Percentiles rank a stretch among this genome's conserved stretches.
Conservation (phyloP, 2,888 invertebrate species). For the Agrotis segetum region DNA sequence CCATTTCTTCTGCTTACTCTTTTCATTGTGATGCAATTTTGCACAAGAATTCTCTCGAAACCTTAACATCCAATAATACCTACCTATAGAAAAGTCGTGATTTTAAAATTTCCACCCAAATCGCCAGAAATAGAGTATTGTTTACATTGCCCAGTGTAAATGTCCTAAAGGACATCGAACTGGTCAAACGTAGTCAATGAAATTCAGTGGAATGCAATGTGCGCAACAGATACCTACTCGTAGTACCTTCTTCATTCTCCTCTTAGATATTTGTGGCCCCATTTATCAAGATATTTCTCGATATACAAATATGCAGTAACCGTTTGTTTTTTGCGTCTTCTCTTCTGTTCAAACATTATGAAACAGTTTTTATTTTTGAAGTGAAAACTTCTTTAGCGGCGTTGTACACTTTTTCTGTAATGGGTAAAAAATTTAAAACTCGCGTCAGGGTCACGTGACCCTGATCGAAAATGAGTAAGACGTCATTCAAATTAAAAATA, state of each 20-base stretch:
- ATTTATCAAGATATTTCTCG: constrained; percentile 26
- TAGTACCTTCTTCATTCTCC: constrained; percentile 1
- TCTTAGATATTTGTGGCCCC: constrained; percentile 21
- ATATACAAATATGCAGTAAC: constrained; percentile 4
- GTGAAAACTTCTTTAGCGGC: too few species aligned
- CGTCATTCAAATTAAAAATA: too few species aligned
- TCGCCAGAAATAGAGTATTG: constrained; percentile 23
- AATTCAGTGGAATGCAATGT: neutral
- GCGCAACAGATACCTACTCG: neutral
- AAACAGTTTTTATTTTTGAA: neutral
- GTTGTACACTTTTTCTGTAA: too few species aligned
- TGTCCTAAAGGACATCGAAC: constrained; percentile 21
- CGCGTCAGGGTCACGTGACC: too few species aligned
- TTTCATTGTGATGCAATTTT: constrained; percentile 28
- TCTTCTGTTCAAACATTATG: neutral
- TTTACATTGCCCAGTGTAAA: constrained; percentile 23
- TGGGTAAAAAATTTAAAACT: too few species aligned
- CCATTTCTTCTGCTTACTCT: constrained; percentile 24
- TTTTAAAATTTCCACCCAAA: constrained; percentile 7
- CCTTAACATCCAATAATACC: neutral
- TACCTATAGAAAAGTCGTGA: neutral
- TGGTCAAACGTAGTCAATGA: neutral
- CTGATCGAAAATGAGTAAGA: too few species aligned
- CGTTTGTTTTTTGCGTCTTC: neutral
- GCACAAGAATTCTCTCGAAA: constrained; percentile 12